Percentiles rank a stretch among this genome's conserved stretches.
These are phyloP conservation scores for Ciconia boyciana DNA, from an alignment of 2,113 vertebrate genomes.

Conservation along the genomic window DNA sequence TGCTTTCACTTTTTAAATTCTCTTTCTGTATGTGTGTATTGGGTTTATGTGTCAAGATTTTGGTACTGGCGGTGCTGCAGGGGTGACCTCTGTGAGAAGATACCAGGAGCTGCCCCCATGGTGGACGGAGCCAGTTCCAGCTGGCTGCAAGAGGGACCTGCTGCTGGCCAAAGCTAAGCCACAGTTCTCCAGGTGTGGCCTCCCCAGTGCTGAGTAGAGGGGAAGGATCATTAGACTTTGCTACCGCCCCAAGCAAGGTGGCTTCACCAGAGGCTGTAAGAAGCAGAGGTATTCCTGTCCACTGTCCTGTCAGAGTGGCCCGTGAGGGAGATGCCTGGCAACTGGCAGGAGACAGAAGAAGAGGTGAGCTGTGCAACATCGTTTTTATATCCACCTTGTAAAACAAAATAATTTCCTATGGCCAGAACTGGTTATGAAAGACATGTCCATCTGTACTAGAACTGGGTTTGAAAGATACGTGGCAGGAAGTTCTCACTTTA, in stretches of 20 bases:
- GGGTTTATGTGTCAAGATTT: not conserved
- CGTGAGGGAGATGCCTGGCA: not conserved
- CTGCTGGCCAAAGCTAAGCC: not conserved
- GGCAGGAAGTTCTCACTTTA: not conserved
- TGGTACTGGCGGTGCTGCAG: not conserved
- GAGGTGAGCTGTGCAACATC: not conserved
- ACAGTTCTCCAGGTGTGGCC: not conserved
- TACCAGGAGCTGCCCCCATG: not conserved
- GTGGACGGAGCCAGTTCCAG: not conserved
- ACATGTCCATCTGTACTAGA: rapidly evolving
- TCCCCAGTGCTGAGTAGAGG: not conserved
- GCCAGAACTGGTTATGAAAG: not conserved
- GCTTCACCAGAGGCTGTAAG: not conserved
- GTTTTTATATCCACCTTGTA: not conserved
- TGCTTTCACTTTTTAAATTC: rapidly evolving
- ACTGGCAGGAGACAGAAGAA: not conserved
- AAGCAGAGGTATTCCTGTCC: not conserved
- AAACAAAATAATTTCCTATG: not conserved
- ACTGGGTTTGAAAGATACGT: not conserved
- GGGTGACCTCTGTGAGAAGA: not conserved
- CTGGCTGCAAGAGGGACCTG: not conserved
- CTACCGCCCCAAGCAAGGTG: not conserved
- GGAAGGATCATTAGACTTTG: not conserved
- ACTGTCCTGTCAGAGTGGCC: not conserved
- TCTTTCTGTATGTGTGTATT: not conserved